A percentile compares a stretch with the other conserved stretches of the same genome.
Conservation (phyloP, 2,113 vertebrate genomes). For the Tringa solitaria region DNA sequence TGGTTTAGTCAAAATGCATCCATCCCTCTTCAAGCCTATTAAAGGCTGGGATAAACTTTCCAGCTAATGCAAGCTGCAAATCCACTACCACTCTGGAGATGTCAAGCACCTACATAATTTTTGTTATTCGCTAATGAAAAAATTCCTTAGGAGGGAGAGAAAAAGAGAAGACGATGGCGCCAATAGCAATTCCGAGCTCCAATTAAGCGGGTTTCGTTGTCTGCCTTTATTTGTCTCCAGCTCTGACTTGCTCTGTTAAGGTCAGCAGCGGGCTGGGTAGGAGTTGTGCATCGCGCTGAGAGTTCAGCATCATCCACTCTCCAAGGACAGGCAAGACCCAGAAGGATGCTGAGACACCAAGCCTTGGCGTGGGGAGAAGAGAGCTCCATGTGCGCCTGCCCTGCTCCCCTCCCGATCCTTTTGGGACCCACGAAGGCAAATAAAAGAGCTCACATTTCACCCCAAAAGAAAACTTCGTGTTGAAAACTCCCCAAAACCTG, state of each 20-base stretch:
- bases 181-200: conserved; percentile 50
- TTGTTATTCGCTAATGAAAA: conserved; percentile 69
- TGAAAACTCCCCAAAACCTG: background rate
- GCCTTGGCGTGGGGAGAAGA: background rate
- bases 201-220: conserved; percentile 59
- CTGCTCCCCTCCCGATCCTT: background rate
- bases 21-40: conserved; percentile 74
- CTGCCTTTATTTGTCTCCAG: conserved; percentile 54
- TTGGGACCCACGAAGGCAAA: background rate
- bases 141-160: conserved; percentile 14
- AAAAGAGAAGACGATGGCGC: background rate
- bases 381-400: fast-evolving
- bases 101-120: conserved; percentile 63
- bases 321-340: background rate
- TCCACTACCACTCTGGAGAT: conserved; percentile 36
- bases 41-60: conserved; percentile 55
- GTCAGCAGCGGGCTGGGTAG: conserved; percentile 40
- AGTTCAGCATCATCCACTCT: background rate
- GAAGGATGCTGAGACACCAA: background rate
- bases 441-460: background rate
- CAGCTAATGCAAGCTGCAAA: conserved; percentile 64
- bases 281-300: background rate
- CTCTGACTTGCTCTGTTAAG: conserved; percentile 54
- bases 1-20: conserved; percentile 62
- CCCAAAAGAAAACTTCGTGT: background rate